Evolutionary conservation across 2,113 vertebrate species (phyloP), one percentile per base, ranked within the genome.

Genomic region (Aythya baeri): DNA sequence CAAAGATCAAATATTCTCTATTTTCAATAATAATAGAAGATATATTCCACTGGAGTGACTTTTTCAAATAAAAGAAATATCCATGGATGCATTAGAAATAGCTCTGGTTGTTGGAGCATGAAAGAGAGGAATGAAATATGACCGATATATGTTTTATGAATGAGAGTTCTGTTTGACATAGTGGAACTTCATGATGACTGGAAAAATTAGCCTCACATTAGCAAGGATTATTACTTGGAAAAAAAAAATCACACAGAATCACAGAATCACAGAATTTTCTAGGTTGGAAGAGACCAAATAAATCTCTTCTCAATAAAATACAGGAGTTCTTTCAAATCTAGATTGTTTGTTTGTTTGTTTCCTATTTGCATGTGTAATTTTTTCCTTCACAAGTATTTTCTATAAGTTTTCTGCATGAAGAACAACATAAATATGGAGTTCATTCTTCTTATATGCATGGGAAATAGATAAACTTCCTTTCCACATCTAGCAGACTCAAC

Each of bases 361-460:
- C 21, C 17, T 17, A 18, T 46, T 21, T 49, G 20, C 20, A 8
- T 10, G 20, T 50, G 22, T 26, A n/a, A 32, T 54, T 50, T 26
- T 8, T 52, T 91, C 67, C 6, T 80, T 72, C 27, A 4, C 0
- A 4, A 50, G 8, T 29, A 13, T 16, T 57, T 89, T 70, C 32
- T 66, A 20, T 12, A 62, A 7, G 6, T 1, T 11, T 70, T 87
- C 21, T 74, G 21, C 21, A 66, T 59, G 79, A 85, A 62, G 1
- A 8, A 21, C 32, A 65, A 13, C 4, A 71, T 29, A 74, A 63
- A 75, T 6, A 50, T 10, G 9, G 38, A 32, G 2, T 59, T 88
- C 67, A 62, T 77, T 88, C 31, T 31, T 62, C 73, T 74, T 20
- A 31, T 18, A 59, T 27, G 4, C 17, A 58, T 8, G 0, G 0